Conservation (phyloP, 2,888 invertebrate species). For the Pheosia gnoma region DNA sequence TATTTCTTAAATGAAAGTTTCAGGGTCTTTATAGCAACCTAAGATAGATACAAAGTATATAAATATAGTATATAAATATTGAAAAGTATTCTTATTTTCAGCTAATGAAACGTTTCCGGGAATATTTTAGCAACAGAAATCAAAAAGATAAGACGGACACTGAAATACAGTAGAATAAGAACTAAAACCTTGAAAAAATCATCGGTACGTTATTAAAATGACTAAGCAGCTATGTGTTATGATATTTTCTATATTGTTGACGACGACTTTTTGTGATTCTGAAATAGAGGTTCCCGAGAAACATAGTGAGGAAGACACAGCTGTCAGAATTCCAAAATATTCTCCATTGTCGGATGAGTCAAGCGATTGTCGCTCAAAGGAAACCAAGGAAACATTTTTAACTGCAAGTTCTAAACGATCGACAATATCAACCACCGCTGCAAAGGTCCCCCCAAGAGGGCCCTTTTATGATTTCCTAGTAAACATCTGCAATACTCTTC, state of each 20-base stretch:
- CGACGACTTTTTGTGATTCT: background rate
- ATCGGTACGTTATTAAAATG: background rate
- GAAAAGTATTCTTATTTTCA: constrained; percentile 41
- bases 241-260: background rate
- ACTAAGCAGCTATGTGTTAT: background rate
- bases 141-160: constrained; percentile 49
- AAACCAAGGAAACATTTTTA: constrained; percentile 16
- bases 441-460: constrained; percentile 43
- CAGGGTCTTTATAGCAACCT: no score
- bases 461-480: constrained; percentile 58
- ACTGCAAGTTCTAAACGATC: constrained; percentile 6
- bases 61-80: no score
- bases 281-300: background rate
- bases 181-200: background rate
- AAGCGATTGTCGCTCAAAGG: constrained; percentile 8
- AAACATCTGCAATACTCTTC: constrained; percentile 54
- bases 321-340: background rate
- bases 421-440: constrained; percentile 16
- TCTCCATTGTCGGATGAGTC: background rate
- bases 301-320: background rate
- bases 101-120: constrained; percentile 52
- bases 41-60: no score
- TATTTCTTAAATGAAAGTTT: no score
- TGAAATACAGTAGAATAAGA: constrained; percentile 28
- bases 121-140: constrained; percentile 56